These are phyloP conservation scores for Riparia riparia DNA, from an alignment of 2,113 vertebrate genomes.

Conservation along the genomic window DNA sequence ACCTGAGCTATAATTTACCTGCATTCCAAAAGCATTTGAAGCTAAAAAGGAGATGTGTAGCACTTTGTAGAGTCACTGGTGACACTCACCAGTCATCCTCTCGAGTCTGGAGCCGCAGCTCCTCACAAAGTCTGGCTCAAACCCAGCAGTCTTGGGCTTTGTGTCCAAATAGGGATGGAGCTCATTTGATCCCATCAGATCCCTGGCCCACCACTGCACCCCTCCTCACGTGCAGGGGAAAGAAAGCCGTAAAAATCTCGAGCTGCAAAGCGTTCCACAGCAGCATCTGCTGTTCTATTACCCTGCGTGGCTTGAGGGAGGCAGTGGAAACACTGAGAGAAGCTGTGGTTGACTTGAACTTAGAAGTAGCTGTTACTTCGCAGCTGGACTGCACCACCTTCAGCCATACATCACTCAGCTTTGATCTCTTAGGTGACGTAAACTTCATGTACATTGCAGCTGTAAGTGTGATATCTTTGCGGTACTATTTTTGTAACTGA, in stretches of 20 bases:
- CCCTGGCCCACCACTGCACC: background rate
- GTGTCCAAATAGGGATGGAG: background rate
- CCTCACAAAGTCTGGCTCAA: background rate
- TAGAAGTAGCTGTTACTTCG: background rate
- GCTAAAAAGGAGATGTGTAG: background rate
- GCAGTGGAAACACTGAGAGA: conserved; percentile 45
- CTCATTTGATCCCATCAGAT: background rate
- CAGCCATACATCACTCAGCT: background rate
- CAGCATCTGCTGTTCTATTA: background rate
- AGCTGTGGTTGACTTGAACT: conserved; percentile 25
- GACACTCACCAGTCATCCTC: background rate
- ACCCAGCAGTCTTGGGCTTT: background rate
- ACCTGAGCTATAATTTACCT: background rate
- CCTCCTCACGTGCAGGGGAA: background rate
- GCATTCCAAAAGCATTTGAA: background rate
- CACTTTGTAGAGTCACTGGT: background rate
- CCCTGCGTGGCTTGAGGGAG: background rate
- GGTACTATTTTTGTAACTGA: conserved; percentile 30
- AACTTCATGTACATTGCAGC: background rate
- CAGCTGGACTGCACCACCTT: background rate
- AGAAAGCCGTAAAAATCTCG: background rate
- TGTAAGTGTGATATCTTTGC: background rate
- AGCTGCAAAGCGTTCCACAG: background rate
- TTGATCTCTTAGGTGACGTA: background rate
- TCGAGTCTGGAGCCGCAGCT: background rate